Conservation (phyloP, 1,140 invertebrate species). For the Reticulitermes speratus region DNA sequence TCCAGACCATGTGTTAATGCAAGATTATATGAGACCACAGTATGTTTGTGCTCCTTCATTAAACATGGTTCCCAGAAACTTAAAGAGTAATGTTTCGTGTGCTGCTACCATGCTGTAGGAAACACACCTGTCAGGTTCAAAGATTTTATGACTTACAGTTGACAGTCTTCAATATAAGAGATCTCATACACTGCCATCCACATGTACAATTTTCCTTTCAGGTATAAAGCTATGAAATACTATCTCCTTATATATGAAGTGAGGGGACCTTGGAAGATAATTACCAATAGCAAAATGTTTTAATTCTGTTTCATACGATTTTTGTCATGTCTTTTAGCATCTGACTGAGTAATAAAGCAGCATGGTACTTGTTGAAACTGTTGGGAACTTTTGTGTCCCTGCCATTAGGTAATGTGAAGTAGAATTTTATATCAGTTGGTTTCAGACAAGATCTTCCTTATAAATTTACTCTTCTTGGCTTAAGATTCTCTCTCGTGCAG, state of each 20-base stretch:
- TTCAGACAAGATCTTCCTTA: neutral
- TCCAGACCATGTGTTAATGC: neutral
- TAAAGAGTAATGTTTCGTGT: neutral
- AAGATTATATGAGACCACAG: slow-evolving; percentile 18
- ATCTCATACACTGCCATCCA: neutral
- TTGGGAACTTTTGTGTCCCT: neutral
- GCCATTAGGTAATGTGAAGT: neutral
- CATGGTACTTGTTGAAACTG: neutral
- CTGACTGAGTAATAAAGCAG: neutral
- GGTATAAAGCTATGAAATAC: neutral
- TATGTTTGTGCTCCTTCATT: neutral
- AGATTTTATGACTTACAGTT: neutral
- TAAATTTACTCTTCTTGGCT: neutral
- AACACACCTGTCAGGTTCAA: neutral
- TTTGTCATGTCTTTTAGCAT: neutral
- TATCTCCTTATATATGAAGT: neutral
- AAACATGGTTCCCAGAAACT: neutral
- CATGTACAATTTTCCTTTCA: neutral
- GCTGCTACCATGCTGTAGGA: neutral
- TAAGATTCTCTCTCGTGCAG: neutral
- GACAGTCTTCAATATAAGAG: neutral
- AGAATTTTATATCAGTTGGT: neutral
- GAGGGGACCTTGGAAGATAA: neutral
- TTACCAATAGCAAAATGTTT: neutral
- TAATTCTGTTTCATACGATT: neutral